phyloP scores from a whole-genome alignment of 2,113 vertebrate species.

The Mohoua ochrocephala region DNA sequence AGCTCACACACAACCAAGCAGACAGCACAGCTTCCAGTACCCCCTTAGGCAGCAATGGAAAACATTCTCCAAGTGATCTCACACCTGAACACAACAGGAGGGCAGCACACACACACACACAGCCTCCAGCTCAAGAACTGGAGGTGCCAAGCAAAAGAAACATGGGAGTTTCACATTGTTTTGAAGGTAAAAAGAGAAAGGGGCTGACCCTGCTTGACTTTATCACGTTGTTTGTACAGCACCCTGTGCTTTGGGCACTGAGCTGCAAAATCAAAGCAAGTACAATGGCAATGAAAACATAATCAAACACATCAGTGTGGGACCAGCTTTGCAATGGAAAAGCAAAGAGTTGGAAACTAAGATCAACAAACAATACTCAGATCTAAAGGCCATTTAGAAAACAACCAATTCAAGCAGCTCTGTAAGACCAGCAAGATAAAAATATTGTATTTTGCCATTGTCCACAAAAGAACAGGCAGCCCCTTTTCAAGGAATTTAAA shows the following conservation, averaged over 20 bases:
- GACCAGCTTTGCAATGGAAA: not conserved
- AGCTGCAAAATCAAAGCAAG: slow-evolving; percentile 51
- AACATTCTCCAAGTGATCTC: not conserved
- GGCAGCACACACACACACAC: not conserved
- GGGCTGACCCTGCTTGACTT: not conserved
- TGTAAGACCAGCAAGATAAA: not conserved
- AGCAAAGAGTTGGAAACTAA: not conserved
- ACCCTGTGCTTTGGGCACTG: not conserved
- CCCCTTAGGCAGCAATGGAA: not conserved
- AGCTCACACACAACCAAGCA: not conserved
- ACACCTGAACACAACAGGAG: not conserved
- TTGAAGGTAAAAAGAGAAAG: slow-evolving; percentile 1
- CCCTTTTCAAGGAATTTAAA: not conserved
- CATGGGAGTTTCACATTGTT: not conserved
- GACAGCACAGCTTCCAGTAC: not conserved
- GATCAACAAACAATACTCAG: not conserved
- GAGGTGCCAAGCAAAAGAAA: slow-evolving; percentile 41
- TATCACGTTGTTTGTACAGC: not conserved
- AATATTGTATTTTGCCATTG: not conserved
- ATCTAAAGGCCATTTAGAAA: not conserved
- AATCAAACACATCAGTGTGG: not conserved
- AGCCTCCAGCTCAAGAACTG: not conserved
- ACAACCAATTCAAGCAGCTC: not conserved
- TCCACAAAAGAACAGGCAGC: not conserved
- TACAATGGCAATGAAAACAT: slow-evolving; percentile 27